A percentile compares a stretch with the other conserved stretches of the same genome.
Evolutionary conservation across 2,888 invertebrate species (phyloP).

Genomic region (Eilema griseolum): DNA sequence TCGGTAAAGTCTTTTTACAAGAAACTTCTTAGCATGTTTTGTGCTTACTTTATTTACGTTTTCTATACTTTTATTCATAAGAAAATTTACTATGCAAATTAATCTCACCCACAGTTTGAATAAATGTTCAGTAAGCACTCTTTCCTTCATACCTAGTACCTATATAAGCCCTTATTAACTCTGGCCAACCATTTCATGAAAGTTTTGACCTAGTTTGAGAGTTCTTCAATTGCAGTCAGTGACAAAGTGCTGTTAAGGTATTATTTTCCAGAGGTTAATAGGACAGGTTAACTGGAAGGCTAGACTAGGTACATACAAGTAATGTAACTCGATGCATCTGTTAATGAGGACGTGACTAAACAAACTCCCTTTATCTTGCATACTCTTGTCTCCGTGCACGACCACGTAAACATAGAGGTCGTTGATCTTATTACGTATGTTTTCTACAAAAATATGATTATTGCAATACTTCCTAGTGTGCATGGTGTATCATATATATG

Average conservation of each 20-base stretch:
- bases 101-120: too few relatives aligned
- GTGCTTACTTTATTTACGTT: too few relatives aligned
- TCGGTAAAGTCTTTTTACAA: too few relatives aligned
- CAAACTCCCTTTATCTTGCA: constrained; percentile 57
- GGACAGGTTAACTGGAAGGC: constrained; percentile 47
- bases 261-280: constrained; percentile 38
- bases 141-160: not conserved
- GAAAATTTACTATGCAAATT: not conserved
- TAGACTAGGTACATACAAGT: constrained; percentile 29
- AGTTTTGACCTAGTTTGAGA: constrained; percentile 1
- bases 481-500: too few relatives aligned
- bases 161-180: not conserved
- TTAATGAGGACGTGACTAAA: constrained; percentile 78
- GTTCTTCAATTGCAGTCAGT: constrained; percentile 31
- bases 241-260: constrained; percentile 45
- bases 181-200: not conserved
- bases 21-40: too few relatives aligned
- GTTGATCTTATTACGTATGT: constrained; percentile 31
- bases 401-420: constrained; percentile 45
- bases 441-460: not conserved
- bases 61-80: not conserved
- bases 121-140: not conserved
- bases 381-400: constrained; percentile 40
- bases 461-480: not conserved
- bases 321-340: constrained; percentile 72